These are phyloP conservation scores for Drosophila repletoides DNA, from an alignment of 1,140 invertebrate genomes.

Conservation along the genomic window DNA sequence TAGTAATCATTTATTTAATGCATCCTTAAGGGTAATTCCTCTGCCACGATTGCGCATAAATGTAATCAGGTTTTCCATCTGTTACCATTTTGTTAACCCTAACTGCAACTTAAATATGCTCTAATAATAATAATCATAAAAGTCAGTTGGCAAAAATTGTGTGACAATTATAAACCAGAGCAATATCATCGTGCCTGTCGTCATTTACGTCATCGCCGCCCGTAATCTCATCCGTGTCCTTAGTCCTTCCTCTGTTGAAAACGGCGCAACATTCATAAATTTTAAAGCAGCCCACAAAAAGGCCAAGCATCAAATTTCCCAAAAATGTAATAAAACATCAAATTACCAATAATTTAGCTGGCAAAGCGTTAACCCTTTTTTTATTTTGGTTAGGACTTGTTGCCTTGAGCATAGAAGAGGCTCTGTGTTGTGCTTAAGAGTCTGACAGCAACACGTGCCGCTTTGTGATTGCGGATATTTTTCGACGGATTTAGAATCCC, in stretches of 20 bases:
- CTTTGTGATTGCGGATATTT: slow-evolving; percentile 59
- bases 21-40: too few relatives aligned
- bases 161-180: slow-evolving; percentile 37
- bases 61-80: neutral
- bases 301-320: slow-evolving; percentile 22
- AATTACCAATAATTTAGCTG: slow-evolving; percentile 61
- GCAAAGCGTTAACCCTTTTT: slow-evolving; percentile 41
- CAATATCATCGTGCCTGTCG: slow-evolving; percentile 13
- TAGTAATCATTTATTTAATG: too few relatives aligned
- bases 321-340: slow-evolving; percentile 65
- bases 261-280: slow-evolving; percentile 44
- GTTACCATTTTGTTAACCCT: neutral
- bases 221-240: neutral
- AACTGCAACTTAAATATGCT: slow-evolving; percentile 28
- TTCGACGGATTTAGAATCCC: slow-evolving; percentile 16
- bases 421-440: neutral
- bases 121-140: slow-evolving; percentile 28
- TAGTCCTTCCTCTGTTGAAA: neutral
- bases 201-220: neutral
- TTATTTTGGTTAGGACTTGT: slow-evolving; percentile 1
- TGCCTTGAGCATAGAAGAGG: slow-evolving; percentile 3
- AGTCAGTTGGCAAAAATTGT: slow-evolving; percentile 17
- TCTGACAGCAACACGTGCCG: slow-evolving; percentile 56
- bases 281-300: slow-evolving; percentile 39
- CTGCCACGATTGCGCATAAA: too few relatives aligned